A percentile compares a stretch with the other conserved stretches of the same genome.
Evolutionary conservation across 2,888 invertebrate species (phyloP).

Genomic region (Unio pictorum): DNA sequence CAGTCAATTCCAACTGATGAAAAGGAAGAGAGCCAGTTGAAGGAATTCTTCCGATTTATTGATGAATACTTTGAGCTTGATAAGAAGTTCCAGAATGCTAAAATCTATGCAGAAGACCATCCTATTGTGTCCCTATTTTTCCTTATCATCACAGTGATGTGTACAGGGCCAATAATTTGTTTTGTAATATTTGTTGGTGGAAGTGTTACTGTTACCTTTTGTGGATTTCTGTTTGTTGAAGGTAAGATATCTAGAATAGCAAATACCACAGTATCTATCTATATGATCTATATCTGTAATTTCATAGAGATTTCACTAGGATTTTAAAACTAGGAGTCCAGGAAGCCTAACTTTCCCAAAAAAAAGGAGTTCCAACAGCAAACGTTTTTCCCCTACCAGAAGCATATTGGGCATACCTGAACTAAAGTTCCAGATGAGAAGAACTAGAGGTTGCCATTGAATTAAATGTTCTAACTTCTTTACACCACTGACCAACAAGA

Average conservation of each 20-base stretch:
- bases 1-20: constrained; percentile 4
- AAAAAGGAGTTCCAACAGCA: too few species aligned
- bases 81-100: constrained; percentile 28
- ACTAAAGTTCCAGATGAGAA: too few species aligned
- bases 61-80: constrained; percentile 43
- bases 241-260: constrained; percentile 32
- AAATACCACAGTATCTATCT: neutral
- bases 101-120: constrained; percentile 44
- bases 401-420: too few species aligned
- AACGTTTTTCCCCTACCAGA: too few species aligned
- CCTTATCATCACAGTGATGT: constrained; percentile 48
- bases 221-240: constrained; percentile 57
- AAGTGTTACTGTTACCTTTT: constrained; percentile 43
- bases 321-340: too few species aligned
- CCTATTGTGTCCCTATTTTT: constrained; percentile 50
- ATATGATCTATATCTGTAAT: too few species aligned
- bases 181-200: constrained; percentile 50
- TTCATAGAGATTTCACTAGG: too few species aligned
- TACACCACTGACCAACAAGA: too few species aligned
- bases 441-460: too few species aligned
- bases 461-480: too few species aligned
- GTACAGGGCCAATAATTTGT: constrained; percentile 49
- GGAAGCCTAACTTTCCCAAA: too few species aligned
- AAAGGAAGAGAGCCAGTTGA: constrained; percentile 18
- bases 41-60: constrained; percentile 27